Percentiles rank a stretch among this genome's conserved stretches.
These are phyloP conservation scores for Ypsolopha sequella DNA, from an alignment of 2,888 invertebrate species.

Conservation along the genomic window DNA sequence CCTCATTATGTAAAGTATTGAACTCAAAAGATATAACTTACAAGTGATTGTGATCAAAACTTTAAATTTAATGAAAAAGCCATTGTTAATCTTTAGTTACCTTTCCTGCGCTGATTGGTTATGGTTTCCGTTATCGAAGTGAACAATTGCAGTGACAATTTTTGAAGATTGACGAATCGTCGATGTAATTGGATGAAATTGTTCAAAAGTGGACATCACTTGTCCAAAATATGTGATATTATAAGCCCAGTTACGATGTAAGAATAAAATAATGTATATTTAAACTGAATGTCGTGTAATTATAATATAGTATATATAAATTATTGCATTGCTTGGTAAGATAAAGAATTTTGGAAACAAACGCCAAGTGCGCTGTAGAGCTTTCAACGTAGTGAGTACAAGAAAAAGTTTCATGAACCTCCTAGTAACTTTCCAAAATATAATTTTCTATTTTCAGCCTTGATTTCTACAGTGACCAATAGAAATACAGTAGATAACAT, in stretches of 20 bases:
- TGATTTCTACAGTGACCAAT: too few species aligned
- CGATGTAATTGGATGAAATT: not conserved
- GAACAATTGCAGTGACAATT: not conserved
- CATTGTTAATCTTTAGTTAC: constrained; percentile 14
- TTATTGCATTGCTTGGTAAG: constrained; percentile 38
- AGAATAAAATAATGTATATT: constrained; percentile 25
- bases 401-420: too few species aligned
- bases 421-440: too few species aligned
- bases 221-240: constrained; percentile 62
- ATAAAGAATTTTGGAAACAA: constrained; percentile 11
- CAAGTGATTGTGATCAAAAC: constrained; percentile 4
- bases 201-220: not conserved
- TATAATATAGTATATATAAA: constrained; percentile 25
- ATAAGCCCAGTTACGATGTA: constrained; percentile 53
- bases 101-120: constrained; percentile 4
- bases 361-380: too few species aligned
- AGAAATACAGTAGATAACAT: too few species aligned
- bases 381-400: not conserved
- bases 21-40: not conserved
- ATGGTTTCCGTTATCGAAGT: constrained; percentile 12
- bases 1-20: not conserved
- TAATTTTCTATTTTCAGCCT: too few species aligned
- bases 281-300: constrained; percentile 60
- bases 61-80: constrained; percentile 15
- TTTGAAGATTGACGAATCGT: not conserved